These are phyloP conservation scores for Pinctada fucata DNA, from an alignment of 2,888 invertebrate species.

Conservation along the genomic window DNA sequence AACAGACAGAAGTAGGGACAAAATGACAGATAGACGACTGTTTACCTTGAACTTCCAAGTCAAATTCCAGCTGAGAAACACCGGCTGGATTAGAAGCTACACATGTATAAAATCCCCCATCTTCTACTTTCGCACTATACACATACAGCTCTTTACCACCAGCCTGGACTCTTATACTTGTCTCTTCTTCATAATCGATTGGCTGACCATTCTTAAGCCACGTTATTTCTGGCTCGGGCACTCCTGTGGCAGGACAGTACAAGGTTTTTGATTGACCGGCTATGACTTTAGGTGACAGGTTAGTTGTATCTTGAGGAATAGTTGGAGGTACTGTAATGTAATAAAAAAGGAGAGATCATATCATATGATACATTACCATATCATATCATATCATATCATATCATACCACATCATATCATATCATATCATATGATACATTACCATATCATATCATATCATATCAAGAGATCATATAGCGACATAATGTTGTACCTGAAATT, in stretches of 20 bases:
- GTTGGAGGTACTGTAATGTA: constrained; percentile 75
- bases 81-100: constrained; percentile 78
- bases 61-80: constrained; percentile 68
- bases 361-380: not conserved
- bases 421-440: not conserved
- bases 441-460: not conserved
- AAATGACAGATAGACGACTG: not conserved
- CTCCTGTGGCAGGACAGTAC: constrained; percentile 70
- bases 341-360: not conserved
- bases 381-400: not conserved
- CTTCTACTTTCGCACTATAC: constrained; percentile 53
- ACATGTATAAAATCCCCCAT: constrained; percentile 76
- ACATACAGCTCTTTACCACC: constrained; percentile 69
- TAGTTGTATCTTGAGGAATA: constrained; percentile 71
- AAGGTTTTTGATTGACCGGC: constrained; percentile 70
- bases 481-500: too few species aligned
- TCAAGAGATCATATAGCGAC: too few species aligned
- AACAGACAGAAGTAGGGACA: too few species aligned
- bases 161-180: constrained; percentile 45
- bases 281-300: constrained; percentile 70
- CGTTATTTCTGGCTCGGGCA: constrained; percentile 67
- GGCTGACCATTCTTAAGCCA: constrained; percentile 70
- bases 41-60: constrained; percentile 72
- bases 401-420: too few species aligned
- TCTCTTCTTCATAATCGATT: constrained; percentile 46